A percentile compares a stretch with the other conserved stretches of the same genome.
phyloP scores from a whole-genome alignment of 2,888 invertebrate genomes.

The Rhodophaea formosa region DNA sequence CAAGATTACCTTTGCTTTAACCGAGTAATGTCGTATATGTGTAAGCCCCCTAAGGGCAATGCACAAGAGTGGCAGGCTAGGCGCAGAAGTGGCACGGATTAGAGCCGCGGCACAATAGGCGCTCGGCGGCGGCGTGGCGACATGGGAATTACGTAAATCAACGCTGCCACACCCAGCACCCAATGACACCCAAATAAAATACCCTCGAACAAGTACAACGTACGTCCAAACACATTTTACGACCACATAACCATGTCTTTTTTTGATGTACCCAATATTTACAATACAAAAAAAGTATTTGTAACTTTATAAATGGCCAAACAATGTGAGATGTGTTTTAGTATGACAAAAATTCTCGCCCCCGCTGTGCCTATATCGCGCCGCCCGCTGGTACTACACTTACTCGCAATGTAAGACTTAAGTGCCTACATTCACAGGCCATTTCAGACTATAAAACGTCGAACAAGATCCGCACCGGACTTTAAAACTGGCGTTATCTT shows the following conservation, averaged over 20 bases:
- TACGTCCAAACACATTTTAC: neutral
- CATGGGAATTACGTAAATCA: conserved; percentile 17
- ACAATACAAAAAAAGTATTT: conserved; percentile 9
- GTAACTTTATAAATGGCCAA: conserved; percentile 15
- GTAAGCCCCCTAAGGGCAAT: conserved; percentile 13
- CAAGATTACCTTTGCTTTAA: neutral
- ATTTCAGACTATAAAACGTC: conserved; percentile 14
- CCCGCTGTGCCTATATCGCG: conserved; percentile 15
- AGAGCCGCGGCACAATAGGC: conserved; percentile 1
- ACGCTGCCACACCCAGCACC: neutral
- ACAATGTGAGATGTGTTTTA: conserved; percentile 16
- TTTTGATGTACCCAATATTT: conserved; percentile 1
- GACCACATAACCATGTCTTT: neutral
- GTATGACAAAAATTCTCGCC: conserved; percentile 17
- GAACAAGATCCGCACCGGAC: conserved; percentile 2
- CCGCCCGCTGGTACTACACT: conserved; percentile 16
- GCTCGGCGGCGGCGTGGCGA: conserved; percentile 8
- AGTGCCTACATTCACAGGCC: conserved; percentile 16
- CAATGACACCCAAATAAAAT: conserved; percentile 13
- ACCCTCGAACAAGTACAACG: conserved; percentile 1
- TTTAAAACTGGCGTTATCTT: conserved; percentile 16
- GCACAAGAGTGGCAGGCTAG: conserved; percentile 12
- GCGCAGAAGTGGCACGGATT: conserved; percentile 15
- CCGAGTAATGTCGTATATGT: conserved; percentile 8
- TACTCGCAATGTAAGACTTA: conserved; percentile 12